phyloP scores from a whole-genome alignment of 2,888 invertebrate species.

The Hemithea aestivaria region DNA sequence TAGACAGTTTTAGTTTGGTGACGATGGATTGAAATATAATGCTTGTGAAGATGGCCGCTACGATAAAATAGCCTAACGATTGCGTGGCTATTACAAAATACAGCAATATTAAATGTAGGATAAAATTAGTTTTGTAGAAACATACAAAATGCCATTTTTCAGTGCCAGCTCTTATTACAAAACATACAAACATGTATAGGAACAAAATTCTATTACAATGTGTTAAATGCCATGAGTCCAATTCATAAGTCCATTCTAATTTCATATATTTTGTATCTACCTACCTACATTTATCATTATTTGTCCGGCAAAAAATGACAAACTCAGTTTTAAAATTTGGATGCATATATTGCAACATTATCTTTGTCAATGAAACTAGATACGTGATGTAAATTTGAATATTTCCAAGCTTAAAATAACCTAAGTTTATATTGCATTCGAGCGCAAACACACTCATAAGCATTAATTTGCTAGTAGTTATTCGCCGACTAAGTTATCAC shows the following conservation, averaged over 20 bases:
- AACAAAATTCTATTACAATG: no score
- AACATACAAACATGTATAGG: no score
- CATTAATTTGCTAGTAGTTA: constrained; percentile 29
- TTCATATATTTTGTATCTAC: constrained; percentile 16
- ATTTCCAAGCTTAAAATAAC: constrained; percentile 15
- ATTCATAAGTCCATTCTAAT: constrained; percentile 1
- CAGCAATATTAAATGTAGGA: no score
- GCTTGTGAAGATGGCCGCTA: no score
- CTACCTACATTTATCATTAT: constrained; percentile 15
- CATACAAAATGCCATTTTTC: no score
- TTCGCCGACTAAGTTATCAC: constrained; percentile 33
- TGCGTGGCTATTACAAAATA: no score
- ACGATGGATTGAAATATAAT: no score
- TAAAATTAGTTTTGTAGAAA: no score
- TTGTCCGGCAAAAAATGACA: constrained; percentile 10
- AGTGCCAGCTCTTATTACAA: no score
- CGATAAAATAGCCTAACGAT: no score
- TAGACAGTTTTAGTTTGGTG: no score
- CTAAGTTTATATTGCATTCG: constrained; percentile 23
- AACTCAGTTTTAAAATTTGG: neutral
- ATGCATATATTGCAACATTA: no score
- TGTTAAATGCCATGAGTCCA: neutral
- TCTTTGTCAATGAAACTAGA: neutral
- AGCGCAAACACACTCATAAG: constrained; percentile 23
- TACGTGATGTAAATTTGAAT: constrained; percentile 8